Base-by-base conservation (phyloP, 92 coral and sea anemone species). In the Palythoa heliodiscus region DNA sequence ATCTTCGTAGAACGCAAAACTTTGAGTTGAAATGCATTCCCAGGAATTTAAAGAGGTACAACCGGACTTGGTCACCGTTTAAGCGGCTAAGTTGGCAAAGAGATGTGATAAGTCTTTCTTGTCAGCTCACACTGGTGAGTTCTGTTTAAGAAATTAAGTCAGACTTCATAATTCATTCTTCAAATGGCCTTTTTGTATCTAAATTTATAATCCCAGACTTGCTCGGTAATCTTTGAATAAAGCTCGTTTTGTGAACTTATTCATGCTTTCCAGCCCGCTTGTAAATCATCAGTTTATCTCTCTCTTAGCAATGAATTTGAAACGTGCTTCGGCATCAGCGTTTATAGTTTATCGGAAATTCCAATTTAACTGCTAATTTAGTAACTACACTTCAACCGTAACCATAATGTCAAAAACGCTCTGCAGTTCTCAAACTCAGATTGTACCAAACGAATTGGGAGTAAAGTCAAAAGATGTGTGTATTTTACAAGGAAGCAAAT, bases 311-410 rank as follows among this genome's bases (percentile, higher is more conserved):
- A 2, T 43, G 19, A 10, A 47, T 1, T 13, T 60, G 63, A 52
- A 68, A 80, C 84, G 84, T 80, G 84, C 73, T 15, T 23, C 74
- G 10, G 37, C 66, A 48, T 63, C 74, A 48, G 73, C 73, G 24
- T 47, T 43, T 67, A 64, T 80, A 66, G 70, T 54, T 11, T 12
- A 67, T 67, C 84, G 84, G 84, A 80, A 80, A 80, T 80, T 80
- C 84, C 84, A 48, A 20, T 39, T 80, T 80, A 77, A 57, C 48
- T 77, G 67, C 52, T 77, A 77, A 77, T 48, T 29, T 29, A 29
- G 35, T 29, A 29, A 29, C 35, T 54, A 57, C 52, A 2, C 25
- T 39, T 72, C 48, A 4, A 77, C 82, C 55, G 58, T 40, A 29
- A 37, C 82, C 24, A 67, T 77, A 77, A 54, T 55, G 17, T 4